Base-by-base conservation (phyloP, 2,888 invertebrate species). In the Steromphala cineraria region DNA sequence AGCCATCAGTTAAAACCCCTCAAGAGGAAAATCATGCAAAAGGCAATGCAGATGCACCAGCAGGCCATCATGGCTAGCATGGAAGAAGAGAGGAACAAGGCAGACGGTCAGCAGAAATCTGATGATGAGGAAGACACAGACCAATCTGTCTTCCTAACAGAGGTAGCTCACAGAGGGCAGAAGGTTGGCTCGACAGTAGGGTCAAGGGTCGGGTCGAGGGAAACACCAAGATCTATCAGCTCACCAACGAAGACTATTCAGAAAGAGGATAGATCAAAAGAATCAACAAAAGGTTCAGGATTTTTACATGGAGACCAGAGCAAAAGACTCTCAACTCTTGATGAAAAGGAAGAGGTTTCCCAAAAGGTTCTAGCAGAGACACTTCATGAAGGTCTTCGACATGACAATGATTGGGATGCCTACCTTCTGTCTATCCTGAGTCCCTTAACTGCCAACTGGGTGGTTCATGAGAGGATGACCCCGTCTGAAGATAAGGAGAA, bases 361-460 rank as follows among this genome's bases (percentile, higher is more conserved):
- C 40, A 46, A 5, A 82, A 79, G 40, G 75, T n/a, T 13, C 4
- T 2, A 55, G 36, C 24, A 79, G 55, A 19, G 5, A 24, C 31
- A 36, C 17, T 36, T 4, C 24, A 28, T 28, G 21, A 78, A 52
- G 74, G 10, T 46, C 46, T 13, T 10, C 46, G 46, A 10, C 46
- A 46, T 46, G 46, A 80, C 80, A 85, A 86, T 82, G 89, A 91
- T 46, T 93, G 93, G 93, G 93, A 93, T 85, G 89, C 92, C 10
- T 91, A 89, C 84, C 82, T 93, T n/a, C 85, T 93, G 86, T 90
- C 92, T 4, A 85, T 89, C 52, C 79, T 93, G 52, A 92, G 92
- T 83, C 81, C 89, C 36, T 85, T 89, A 67, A 93, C 93, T n/a
- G 93, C 93, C n/a, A 89, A 90, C 71, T 93, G 92, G 92, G 88